phyloP scores from a whole-genome alignment of 2,113 vertebrate species.

The Ictidomys tridecemlineatus region DNA sequence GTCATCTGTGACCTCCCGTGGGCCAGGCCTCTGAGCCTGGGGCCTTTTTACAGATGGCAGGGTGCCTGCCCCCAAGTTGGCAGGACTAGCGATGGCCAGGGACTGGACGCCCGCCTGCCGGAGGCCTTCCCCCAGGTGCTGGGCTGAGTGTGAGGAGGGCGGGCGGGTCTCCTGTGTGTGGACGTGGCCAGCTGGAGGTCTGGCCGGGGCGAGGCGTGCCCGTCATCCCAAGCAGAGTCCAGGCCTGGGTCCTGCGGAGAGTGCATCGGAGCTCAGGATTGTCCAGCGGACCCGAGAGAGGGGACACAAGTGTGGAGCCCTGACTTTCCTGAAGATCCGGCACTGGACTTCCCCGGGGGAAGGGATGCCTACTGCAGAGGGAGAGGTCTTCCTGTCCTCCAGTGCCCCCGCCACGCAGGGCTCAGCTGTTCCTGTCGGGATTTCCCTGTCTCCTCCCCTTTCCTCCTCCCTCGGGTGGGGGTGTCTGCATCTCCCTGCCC shows the following conservation, averaged over 20 bases:
- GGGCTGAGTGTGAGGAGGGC: background rate
- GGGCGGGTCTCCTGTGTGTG: accelerated
- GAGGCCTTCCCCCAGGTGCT: too few species aligned
- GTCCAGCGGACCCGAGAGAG: too few species aligned
- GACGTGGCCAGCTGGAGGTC: too few species aligned
- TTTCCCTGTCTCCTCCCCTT: background rate
- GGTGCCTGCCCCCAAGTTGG: background rate
- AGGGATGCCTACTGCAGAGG: background rate
- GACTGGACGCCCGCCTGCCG: too few species aligned
- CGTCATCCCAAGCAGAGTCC: background rate
- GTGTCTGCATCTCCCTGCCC: background rate
- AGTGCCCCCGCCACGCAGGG: background rate
- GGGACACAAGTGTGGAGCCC: background rate
- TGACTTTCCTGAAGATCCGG: background rate
- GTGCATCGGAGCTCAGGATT: background rate
- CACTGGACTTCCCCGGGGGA: background rate
- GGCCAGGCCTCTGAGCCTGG: background rate
- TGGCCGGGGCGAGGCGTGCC: background rate
- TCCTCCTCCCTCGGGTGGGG: background rate
- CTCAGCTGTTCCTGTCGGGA: accelerated
- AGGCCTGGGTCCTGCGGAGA: background rate
- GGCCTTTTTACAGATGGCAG: background rate
- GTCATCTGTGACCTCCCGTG: background rate
- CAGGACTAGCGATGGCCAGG: background rate
- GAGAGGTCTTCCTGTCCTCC: too few species aligned